These are phyloP conservation scores for Nothoprocta perdicaria DNA, from an alignment of 2,113 vertebrate genomes.

Conservation along the genomic window DNA sequence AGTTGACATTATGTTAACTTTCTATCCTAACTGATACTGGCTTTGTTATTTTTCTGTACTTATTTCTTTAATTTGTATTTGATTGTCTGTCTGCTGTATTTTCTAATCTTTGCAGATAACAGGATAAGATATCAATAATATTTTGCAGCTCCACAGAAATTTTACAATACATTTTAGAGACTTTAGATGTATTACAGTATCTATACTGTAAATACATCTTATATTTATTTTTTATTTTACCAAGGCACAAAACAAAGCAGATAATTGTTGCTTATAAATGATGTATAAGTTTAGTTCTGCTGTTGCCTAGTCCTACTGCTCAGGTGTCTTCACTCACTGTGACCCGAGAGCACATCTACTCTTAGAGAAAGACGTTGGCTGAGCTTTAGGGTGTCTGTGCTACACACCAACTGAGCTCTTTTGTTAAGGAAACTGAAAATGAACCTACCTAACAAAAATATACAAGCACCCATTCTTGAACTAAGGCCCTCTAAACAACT, in stretches of 20 bases:
- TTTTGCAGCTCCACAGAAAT: not conserved
- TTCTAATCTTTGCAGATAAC: not conserved
- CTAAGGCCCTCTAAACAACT: not conserved
- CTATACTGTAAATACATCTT: accelerated
- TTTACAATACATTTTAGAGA: not conserved
- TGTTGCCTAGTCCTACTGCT: not conserved
- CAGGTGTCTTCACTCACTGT: not conserved
- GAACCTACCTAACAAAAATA: not conserved
- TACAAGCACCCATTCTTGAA: not conserved
- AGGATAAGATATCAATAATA: not conserved
- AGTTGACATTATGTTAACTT: not conserved
- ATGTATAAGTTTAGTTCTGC: not conserved
- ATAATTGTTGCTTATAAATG: not conserved
- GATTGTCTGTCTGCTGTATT: not conserved
- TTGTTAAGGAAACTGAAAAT: not conserved
- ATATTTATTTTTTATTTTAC: accelerated
- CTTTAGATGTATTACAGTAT: not conserved
- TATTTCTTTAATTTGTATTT: not conserved
- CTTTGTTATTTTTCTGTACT: not conserved
- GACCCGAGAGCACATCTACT: not conserved
- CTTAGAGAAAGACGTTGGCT: not conserved
- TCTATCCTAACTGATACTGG: not conserved
- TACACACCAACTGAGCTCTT: not conserved
- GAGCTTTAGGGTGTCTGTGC: not conserved
- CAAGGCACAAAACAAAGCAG: accelerated